A percentile compares a stretch with the other conserved stretches of the same genome.
These are phyloP conservation scores for Drosophila pseudotakahashii DNA, from an alignment of 2,888 invertebrate genomes.

Conservation along the genomic window DNA sequence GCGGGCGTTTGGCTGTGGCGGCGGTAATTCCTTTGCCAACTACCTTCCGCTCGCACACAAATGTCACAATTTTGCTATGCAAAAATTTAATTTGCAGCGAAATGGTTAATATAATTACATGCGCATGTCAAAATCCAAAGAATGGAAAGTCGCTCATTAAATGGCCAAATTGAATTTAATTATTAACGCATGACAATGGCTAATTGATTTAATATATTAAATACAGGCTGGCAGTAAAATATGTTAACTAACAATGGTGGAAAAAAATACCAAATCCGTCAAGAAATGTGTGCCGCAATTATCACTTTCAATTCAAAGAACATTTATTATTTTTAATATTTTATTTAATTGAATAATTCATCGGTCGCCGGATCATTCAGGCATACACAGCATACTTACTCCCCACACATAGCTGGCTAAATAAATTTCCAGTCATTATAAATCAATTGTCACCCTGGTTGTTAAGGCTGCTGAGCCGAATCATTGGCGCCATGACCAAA, in stretches of 20 bases:
- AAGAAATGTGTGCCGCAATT: constrained; percentile 17
- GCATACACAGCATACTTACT: neutral
- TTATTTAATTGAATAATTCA: constrained; percentile 31
- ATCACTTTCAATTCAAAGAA: constrained; percentile 28
- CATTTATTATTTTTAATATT: constrained; percentile 31
- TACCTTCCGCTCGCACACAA: constrained; percentile 14
- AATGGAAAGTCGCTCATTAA: constrained; percentile 1
- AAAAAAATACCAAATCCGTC: constrained; percentile 5
- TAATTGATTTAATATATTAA: constrained; percentile 30
- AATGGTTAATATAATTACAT: constrained; percentile 26
- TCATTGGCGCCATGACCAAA: constrained; percentile 61
- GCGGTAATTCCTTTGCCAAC: constrained; percentile 53
- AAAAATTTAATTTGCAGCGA: constrained; percentile 11
- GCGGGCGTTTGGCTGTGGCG: constrained; percentile 71
- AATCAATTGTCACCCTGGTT: constrained; percentile 46
- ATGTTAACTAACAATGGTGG: constrained; percentile 12
- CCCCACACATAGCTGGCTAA: constrained; percentile 24
- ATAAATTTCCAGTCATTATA: constrained; percentile 48
- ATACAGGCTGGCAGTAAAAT: constrained; percentile 29
- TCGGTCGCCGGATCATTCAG: constrained; percentile 6
- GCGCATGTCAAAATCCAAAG: constrained; percentile 9
- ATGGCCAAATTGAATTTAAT: constrained; percentile 24
- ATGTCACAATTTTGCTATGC: constrained; percentile 14
- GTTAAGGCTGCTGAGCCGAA: constrained; percentile 24
- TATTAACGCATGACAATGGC: constrained; percentile 29